Conservation (phyloP, 2,888 invertebrate species). For the Eledona agricola region DNA sequence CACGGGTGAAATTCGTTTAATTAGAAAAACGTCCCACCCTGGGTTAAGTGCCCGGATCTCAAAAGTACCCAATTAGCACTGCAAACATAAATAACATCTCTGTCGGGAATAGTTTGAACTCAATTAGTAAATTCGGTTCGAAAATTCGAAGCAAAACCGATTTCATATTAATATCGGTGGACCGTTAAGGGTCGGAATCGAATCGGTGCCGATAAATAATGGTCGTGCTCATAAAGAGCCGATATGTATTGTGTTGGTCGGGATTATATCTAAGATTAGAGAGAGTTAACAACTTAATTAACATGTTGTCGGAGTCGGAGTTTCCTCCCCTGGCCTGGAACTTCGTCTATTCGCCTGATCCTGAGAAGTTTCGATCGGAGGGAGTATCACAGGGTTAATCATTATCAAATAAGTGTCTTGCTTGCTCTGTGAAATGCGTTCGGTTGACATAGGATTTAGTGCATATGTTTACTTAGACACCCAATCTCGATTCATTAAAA, state of each 20-base stretch:
- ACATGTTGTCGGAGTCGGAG: conserved; percentile 35
- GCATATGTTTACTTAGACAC: too few relatives aligned
- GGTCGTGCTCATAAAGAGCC: conserved; percentile 24
- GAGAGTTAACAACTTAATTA: conserved; percentile 40
- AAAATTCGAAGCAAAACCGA: conserved; percentile 32
- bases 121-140: conserved; percentile 29
- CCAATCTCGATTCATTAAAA: too few relatives aligned
- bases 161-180: conserved; percentile 32
- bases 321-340: conserved; percentile 26
- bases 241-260: conserved; percentile 28
- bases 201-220: conserved; percentile 25
- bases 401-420: background rate
- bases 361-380: conserved; percentile 16
- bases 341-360: conserved; percentile 26
- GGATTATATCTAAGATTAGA: conserved; percentile 38
- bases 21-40: conserved; percentile 15
- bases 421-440: too few relatives aligned
- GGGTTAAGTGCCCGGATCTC: conserved; percentile 4
- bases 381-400: conserved; percentile 7
- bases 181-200: conserved; percentile 19
- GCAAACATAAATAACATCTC: conserved; percentile 27
- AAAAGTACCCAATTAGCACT: conserved; percentile 28
- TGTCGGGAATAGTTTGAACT: conserved; percentile 30
- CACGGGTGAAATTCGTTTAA: conserved; percentile 16
- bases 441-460: too few relatives aligned